A percentile compares a stretch with the other conserved stretches of the same genome.
Evolutionary conservation across 2,888 invertebrate genomes (phyloP).

Genomic region (Ferrisia virgata): DNA sequence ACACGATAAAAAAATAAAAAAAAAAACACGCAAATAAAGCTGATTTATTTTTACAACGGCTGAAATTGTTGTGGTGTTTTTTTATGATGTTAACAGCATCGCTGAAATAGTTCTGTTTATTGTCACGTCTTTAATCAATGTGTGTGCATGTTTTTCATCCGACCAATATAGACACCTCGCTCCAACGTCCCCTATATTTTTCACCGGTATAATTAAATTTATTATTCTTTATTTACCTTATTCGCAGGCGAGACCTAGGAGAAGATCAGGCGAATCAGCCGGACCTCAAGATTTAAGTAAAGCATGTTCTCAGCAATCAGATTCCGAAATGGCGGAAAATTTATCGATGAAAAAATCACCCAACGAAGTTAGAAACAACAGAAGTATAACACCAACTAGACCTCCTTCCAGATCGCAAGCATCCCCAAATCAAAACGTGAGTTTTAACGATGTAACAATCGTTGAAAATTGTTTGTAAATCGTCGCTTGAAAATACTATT

Average conservation of each 20-base stretch:
- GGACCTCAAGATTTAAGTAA: constrained; percentile 63
- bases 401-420: constrained; percentile 29
- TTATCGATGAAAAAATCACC: constrained; percentile 60
- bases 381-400: constrained; percentile 49
- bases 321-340: constrained; percentile 55
- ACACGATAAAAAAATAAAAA: not conserved
- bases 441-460: not conserved
- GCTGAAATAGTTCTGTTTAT: constrained; percentile 13
- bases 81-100: constrained; percentile 11
- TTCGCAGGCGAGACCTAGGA: constrained; percentile 70
- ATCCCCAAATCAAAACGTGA: constrained; percentile 41
- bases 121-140: constrained; percentile 1
- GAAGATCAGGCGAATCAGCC: constrained; percentile 73
- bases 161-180: not conserved
- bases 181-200: not conserved
- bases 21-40: not conserved
- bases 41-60: constrained; percentile 9
- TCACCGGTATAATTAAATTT: not conserved
- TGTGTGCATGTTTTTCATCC: not conserved
- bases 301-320: constrained; percentile 54
- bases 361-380: constrained; percentile 48
- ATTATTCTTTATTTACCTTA: not conserved
- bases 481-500: not conserved
- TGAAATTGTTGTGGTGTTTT: not conserved
- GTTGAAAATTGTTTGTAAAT: not conserved